These are phyloP conservation scores for Thunnus thynnus DNA, from an alignment of 2,113 vertebrate genomes.

Conservation along the genomic window DNA sequence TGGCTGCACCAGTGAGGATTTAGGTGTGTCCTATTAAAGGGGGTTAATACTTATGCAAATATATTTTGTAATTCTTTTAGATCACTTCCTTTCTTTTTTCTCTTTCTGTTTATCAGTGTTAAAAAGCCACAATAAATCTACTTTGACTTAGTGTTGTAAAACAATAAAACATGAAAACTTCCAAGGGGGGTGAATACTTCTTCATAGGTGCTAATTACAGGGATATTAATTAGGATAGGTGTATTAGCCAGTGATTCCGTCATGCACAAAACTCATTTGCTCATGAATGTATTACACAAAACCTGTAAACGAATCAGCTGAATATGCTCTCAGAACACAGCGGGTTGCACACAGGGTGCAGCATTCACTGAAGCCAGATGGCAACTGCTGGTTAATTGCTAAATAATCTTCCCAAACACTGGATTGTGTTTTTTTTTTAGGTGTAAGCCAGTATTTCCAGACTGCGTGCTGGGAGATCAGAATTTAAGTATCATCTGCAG, in stretches of 20 bases:
- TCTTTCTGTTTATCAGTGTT: no score
- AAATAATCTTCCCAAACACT: constrained; percentile 60
- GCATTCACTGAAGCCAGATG: constrained; percentile 42
- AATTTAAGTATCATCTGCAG: constrained; percentile 45
- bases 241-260: background rate
- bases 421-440: constrained; percentile 49
- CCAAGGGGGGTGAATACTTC: background rate
- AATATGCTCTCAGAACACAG: constrained; percentile 27
- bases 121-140: no score
- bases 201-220: background rate
- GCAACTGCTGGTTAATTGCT: constrained; percentile 61
- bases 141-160: no score
- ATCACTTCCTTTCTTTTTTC: no score
- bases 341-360: constrained; percentile 15
- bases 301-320: constrained; percentile 10
- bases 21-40: no score
- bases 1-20: no score
- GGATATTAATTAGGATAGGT: background rate
- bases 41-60: no score
- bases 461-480: constrained; percentile 52
- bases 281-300: constrained; percentile 11
- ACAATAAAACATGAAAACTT: no score
- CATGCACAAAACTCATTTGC: constrained; percentile 13
- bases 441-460: constrained; percentile 48
- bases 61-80: no score